These are phyloP conservation scores for Hydrozoanthus tunicans DNA, from an alignment of 64 coral and sea anemone genomes.

Conservation along the genomic window DNA sequence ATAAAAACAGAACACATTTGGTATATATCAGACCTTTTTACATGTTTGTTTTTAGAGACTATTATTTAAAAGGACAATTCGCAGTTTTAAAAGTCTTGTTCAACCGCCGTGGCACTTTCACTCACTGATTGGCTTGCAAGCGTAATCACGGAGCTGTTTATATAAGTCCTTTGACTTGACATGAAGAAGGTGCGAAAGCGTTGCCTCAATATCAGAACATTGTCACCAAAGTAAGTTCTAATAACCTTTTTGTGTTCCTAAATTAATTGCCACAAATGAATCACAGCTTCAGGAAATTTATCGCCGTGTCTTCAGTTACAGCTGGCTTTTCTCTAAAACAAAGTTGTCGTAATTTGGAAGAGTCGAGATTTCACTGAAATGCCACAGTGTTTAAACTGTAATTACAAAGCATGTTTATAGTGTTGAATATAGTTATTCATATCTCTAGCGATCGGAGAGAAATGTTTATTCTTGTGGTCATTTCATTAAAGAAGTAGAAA, in stretches of 20 bases:
- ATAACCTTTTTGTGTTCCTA: conserved; percentile 32
- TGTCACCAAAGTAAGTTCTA: conserved; percentile 35
- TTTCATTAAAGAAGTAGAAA: conserved; percentile 46
- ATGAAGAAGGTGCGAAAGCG: conserved; percentile 10
- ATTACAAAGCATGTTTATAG: background rate
- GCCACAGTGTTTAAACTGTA: no score
- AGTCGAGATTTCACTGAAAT: background rate
- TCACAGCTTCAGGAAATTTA: background rate
- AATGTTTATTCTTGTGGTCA: conserved; percentile 12
- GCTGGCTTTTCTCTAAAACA: background rate
- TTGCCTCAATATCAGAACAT: conserved; percentile 5
- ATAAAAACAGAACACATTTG: no score
- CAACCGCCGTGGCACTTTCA: background rate
- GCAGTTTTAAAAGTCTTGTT: background rate
- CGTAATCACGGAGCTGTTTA: conserved; percentile 10
- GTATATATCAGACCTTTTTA: no score
- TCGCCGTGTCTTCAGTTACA: background rate
- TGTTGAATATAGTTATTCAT: conserved; percentile 15
- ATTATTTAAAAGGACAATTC: background rate
- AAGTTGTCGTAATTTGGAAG: background rate
- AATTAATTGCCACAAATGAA: conserved; percentile 4
- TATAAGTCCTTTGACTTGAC: conserved; percentile 11
- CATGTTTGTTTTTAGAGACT: background rate
- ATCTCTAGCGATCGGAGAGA: background rate
- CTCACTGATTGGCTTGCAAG: background rate